These are phyloP conservation scores for Embidobia sp. DNA, from an alignment of 2,888 invertebrate genomes.

Conservation along the genomic window DNA sequence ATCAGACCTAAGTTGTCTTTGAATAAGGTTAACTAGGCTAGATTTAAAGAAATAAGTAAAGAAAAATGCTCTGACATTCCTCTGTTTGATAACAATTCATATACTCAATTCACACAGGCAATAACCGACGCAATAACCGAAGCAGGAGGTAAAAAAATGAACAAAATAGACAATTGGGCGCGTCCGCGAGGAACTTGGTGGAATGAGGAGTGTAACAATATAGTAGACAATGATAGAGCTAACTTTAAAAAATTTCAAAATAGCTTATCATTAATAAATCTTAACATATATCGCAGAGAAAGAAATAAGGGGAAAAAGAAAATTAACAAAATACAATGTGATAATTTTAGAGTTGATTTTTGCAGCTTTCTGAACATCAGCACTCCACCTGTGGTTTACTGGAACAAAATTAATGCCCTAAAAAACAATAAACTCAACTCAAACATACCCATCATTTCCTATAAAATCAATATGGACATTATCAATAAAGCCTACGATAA, in stretches of 20 bases:
- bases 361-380: not conserved
- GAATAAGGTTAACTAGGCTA: not conserved
- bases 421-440: not conserved
- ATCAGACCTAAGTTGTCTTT: not conserved
- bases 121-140: too few relatives aligned
- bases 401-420: not conserved
- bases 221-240: too few relatives aligned
- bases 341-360: slow-evolving; percentile 9
- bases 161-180: too few relatives aligned
- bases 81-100: not conserved
- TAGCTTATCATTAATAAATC: not conserved
- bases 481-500: slow-evolving; percentile 8
- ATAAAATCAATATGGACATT: not conserved
- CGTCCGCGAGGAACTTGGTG: too few relatives aligned
- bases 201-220: too few relatives aligned
- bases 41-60: not conserved
- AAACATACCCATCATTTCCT: not conserved
- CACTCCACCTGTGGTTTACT: not conserved
- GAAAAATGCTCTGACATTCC: not conserved
- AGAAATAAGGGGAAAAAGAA: not conserved
- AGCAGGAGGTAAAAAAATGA: too few relatives aligned
- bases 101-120: not conserved
- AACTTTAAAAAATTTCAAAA: too few relatives aligned
- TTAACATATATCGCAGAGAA: not conserved
- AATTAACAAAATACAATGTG: not conserved